Conservation (phyloP, 2,113 vertebrate genomes). For the Cyprinus carpio region DNA sequence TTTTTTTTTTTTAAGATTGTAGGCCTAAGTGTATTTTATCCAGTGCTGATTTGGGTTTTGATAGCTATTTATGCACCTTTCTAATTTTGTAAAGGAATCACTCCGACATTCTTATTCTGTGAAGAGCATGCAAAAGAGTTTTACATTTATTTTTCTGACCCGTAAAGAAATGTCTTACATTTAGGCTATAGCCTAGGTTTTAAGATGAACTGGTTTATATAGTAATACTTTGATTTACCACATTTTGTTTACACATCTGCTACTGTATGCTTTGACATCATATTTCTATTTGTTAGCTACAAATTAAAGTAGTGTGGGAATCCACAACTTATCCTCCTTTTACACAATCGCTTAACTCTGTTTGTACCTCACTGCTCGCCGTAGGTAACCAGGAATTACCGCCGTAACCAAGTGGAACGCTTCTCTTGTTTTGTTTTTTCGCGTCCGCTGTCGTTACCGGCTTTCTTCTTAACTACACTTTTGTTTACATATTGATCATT, state of each 20-base stretch:
- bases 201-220: neutral
- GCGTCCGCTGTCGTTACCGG: neutral
- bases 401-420: conserved; percentile 6
- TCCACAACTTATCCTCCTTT: neutral
- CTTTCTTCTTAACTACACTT: neutral
- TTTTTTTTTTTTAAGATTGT: neutral
- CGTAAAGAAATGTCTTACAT: neutral
- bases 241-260: neutral
- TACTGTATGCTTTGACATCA: neutral
- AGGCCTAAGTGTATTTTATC: neutral
- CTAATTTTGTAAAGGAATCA: neutral
- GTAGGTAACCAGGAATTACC: conserved; percentile 36
- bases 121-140: neutral
- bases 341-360: neutral
- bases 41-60: neutral
- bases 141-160: no score
- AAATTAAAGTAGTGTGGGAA: neutral
- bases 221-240: neutral
- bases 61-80: neutral
- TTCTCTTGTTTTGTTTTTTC: neutral
- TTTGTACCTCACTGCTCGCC: conserved; percentile 4
- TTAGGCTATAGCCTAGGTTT: neutral
- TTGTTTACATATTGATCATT: neutral
- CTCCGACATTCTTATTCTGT: neutral
- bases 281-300: neutral